Conservation (phyloP, 2,113 vertebrate genomes). For the Trogon surrucura region DNA sequence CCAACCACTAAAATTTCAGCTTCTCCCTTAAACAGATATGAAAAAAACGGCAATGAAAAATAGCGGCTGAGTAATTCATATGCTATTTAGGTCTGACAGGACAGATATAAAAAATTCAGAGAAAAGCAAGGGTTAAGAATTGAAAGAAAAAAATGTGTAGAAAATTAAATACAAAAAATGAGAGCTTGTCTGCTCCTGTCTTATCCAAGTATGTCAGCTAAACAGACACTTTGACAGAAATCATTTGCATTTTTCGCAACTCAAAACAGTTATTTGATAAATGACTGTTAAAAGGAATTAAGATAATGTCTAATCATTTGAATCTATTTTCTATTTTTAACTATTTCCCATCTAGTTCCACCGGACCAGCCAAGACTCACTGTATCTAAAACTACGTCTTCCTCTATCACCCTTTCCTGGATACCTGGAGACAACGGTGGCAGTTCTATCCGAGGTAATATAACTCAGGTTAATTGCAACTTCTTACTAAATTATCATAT, state of each 20-base stretch:
- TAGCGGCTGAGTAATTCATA: neutral
- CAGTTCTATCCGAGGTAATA: constrained; percentile 96
- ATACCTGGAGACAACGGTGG: constrained; percentile 98
- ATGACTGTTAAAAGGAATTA: constrained; percentile 52
- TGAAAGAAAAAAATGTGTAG: constrained; percentile 15
- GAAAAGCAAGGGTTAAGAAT: neutral
- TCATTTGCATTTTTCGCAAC: constrained; percentile 68
- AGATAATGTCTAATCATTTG: constrained; percentile 16
- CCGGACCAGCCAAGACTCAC: constrained; percentile 98
- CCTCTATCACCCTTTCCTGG: constrained; percentile 97
- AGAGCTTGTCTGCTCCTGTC: constrained; percentile 41
- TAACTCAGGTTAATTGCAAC: neutral
- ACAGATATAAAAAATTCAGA: neutral
- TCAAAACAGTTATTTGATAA: constrained; percentile 66
- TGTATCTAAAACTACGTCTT: constrained; percentile 97
- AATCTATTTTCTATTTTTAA: constrained; percentile 70
- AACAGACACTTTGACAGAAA: constrained; percentile 74
- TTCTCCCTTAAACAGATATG: neutral
- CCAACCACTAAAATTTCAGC: neutral
- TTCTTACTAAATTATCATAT: neutral
- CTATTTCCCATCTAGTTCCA: constrained; percentile 82
- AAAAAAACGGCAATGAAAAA: neutral
- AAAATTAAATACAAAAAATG: constrained; percentile 35
- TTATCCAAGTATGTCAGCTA: constrained; percentile 63
- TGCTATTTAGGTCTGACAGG: neutral